Base-by-base conservation (phyloP, 2,113 vertebrate species). In the Poeciliopsis retropinna region DNA sequence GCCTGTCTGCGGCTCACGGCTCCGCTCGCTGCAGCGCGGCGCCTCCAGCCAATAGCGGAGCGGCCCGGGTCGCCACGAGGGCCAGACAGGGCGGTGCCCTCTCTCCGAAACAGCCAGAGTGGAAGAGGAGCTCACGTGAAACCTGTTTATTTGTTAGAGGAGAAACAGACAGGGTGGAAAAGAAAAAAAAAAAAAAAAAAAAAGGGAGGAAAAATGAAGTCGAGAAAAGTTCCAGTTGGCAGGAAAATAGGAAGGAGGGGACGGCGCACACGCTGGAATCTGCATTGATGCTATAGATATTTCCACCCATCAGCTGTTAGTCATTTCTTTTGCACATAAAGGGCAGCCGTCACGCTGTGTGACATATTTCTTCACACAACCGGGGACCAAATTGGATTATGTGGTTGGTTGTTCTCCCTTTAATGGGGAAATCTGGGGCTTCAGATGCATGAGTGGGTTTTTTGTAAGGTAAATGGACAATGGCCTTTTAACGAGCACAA, bases 291-390 rank as follows among this genome's bases (percentile, higher is more conserved):
- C 61, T 89, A 82, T 63, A 72, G 88, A 84, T 77, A 78, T 92
- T 92, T 90, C 88, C 90, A 91, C 81, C 88, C 81, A 85, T 88
- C 83, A 86, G 79, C 81, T 88, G 75, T 89, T 90, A 78, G 81
- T 88, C 88, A 86, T 86, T 72, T 72, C 81, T 88, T 70, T 85
- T 79, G 80, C 91, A 72, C 83, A 62, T 19, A 41, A 64, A 74
- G 65, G 61, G 65, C 60, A 54, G 73, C 14, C 82, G 73, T 79
- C 65, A 47, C 63, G 65, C 62, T 64, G 69, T 32, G 19, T 79
- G 80, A 81, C 75, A 68, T 80, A 76, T 87, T 78, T 76, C 70
- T 64, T 81, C 64, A 74, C 47, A 75, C 73, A 78, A 65, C 73
- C 60, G 27, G 61, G 68, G 78, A 64, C 77, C 81, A 84, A 61